Evolutionary conservation across 1,140 invertebrate genomes (phyloP).

Genomic region (Macrobrachium rosenbergii): DNA sequence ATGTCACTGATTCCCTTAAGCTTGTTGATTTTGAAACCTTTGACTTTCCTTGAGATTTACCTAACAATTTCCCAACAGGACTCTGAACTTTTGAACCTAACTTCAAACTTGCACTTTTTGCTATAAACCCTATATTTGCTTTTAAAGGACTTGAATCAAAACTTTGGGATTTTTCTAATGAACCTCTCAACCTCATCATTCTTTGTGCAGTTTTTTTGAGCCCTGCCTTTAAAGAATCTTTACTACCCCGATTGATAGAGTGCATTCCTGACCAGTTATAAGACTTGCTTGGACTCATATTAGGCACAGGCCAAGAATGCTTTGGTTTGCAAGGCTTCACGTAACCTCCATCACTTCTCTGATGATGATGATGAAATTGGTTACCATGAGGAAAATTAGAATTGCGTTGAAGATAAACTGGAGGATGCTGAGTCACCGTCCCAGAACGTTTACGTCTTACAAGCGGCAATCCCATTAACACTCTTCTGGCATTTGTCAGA

Average conservation of each 20-base stretch:
- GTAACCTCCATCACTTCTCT: neutral
- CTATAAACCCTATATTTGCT: neutral
- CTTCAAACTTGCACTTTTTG: neutral
- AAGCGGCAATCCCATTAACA: conserved; percentile 44
- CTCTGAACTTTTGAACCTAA: conserved; percentile 4
- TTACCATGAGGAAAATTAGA: conserved; percentile 18
- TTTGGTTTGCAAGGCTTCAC: neutral
- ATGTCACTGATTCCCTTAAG: conserved; percentile 13
- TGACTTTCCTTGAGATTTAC: neutral
- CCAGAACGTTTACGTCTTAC: neutral
- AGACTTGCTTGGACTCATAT: neutral
- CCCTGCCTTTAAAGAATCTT: conserved; percentile 43
- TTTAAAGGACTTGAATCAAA: conserved; percentile 20
- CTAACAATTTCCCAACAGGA: conserved; percentile 29
- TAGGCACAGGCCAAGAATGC: no score
- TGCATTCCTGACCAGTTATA: neutral
- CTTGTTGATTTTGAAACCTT: neutral
- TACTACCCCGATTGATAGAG: neutral
- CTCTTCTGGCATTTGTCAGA: conserved; percentile 21
- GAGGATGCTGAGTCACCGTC: conserved; percentile 41
- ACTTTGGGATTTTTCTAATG: conserved; percentile 47
- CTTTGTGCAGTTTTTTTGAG: conserved; percentile 50
- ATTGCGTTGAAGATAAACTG: conserved; percentile 45
- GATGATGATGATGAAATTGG: neutral
- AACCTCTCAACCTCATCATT: conserved; percentile 34